Evolutionary conservation across 2,888 invertebrate genomes (phyloP).

Genomic region (Torymus aiolomorphi): DNA sequence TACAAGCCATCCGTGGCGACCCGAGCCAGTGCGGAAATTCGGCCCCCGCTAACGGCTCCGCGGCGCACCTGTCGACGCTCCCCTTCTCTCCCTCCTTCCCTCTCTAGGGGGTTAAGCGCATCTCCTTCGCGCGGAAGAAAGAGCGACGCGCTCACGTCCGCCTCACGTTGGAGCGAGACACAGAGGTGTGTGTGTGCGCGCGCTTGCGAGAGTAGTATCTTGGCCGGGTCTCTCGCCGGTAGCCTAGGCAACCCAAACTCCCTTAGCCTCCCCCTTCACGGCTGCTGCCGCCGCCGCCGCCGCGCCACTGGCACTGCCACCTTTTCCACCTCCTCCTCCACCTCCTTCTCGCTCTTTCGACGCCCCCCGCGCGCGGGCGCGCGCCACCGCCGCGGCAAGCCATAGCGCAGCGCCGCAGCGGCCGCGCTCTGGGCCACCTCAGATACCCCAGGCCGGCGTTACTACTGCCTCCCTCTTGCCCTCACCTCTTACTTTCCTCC

Average conservation of each 20-base stretch:
- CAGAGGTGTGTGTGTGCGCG: no score
- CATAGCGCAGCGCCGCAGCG: conserved; percentile 69
- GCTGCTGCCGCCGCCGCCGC: not conserved
- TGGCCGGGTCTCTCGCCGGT: conserved; percentile 75
- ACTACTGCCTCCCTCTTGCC: conserved; percentile 46
- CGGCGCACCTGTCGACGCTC: not conserved
- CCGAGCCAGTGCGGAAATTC: no score
- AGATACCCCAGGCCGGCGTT: conserved; percentile 63
- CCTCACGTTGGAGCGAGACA: no score
- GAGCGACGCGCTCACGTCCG: no score
- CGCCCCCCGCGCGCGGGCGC: conserved; percentile 53
- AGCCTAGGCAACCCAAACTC: conserved; percentile 73
- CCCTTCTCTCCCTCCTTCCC: conserved; percentile 43
- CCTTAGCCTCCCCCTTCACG: conserved; percentile 44
- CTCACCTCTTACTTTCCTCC: conserved; percentile 55
- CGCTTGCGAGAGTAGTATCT: conserved; percentile 66
- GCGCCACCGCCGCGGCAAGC: conserved; percentile 67
- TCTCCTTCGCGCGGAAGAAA: no score
- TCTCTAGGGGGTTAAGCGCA: no score
- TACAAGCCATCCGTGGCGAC: no score
- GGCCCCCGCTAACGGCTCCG: no score
- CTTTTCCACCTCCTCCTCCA: conserved; percentile 43
- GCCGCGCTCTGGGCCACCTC: conserved; percentile 74
- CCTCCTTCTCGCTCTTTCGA: conserved; percentile 58
- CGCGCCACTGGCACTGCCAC: conserved; percentile 37